These are phyloP conservation scores for Lysandra coridon DNA, from an alignment of 2,888 invertebrate genomes.

Conservation along the genomic window DNA sequence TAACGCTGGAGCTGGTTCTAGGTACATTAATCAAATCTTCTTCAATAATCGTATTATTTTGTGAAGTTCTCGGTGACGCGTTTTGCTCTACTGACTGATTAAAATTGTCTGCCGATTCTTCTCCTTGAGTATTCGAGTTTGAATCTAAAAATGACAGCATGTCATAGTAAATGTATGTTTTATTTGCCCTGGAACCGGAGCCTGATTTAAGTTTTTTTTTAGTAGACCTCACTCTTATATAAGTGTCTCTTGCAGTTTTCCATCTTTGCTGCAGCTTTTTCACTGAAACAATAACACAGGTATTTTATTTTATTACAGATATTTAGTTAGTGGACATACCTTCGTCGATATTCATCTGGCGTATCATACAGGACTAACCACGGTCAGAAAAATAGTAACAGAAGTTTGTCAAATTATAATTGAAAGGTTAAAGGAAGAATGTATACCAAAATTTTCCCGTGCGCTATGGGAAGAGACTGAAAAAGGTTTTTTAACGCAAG, in stretches of 20 bases:
- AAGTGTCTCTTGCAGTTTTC: constrained; percentile 42
- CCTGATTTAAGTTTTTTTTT: constrained; percentile 43
- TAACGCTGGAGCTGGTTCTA: constrained; percentile 27
- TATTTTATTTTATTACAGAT: constrained; percentile 38
- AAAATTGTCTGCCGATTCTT: constrained; percentile 36
- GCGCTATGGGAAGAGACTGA: constrained; percentile 42
- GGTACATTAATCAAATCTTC: constrained; percentile 38
- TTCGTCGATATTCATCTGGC: constrained; percentile 43
- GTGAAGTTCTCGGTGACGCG: constrained; percentile 36
- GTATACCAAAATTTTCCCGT: constrained; percentile 43
- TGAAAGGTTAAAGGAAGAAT: constrained; percentile 43
- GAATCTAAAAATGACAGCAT: constrained; percentile 30
- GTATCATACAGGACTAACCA: constrained; percentile 44
- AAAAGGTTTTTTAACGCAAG: constrained; percentile 41
- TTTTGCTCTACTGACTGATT: constrained; percentile 35
- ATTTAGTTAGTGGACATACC: constrained; percentile 43
- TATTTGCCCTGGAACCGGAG: constrained; percentile 40
- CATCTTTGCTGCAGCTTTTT: constrained; percentile 23
- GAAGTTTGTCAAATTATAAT: constrained; percentile 45
- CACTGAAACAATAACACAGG: constrained; percentile 31
- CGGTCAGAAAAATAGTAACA: constrained; percentile 44
- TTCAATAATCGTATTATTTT: constrained; percentile 38
- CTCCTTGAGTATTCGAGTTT: constrained; percentile 37
- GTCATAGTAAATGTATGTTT: constrained; percentile 15
- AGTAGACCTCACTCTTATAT: constrained; percentile 41